A percentile compares a stretch with the other conserved stretches of the same genome.
phyloP scores from a whole-genome alignment of 2,113 vertebrate species.

The Hippocampus comes region DNA sequence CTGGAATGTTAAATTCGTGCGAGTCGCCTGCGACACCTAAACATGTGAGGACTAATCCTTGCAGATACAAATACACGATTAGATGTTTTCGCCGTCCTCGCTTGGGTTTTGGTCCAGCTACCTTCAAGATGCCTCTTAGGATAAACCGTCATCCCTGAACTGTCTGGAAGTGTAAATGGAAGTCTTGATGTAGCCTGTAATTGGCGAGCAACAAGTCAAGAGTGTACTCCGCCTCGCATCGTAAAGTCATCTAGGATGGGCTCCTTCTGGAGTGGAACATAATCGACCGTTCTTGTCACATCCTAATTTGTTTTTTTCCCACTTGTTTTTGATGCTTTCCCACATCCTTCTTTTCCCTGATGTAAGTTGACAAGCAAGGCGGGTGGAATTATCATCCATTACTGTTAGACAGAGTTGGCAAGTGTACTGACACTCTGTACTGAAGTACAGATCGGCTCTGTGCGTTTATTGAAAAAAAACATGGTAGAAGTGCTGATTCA shows the following conservation, averaged over 20 bases:
- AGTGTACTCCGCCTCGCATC: no score
- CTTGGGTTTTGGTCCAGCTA: no score
- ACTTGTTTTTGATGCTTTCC: no score
- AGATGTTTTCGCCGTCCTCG: no score
- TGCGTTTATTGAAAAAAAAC: not conserved
- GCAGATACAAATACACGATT: not conserved
- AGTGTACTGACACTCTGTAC: not conserved
- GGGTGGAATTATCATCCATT: not conserved
- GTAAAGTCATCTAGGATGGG: no score
- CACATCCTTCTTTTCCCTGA: not conserved
- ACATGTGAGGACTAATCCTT: conserved; percentile 16
- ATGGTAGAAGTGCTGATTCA: not conserved
- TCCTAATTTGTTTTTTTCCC: no score
- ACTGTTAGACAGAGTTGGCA: not conserved
- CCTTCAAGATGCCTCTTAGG: not conserved
- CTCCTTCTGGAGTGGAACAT: no score
- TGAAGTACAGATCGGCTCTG: not conserved
- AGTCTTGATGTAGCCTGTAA: no score
- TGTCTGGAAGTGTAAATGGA: no score
- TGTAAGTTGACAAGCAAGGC: not conserved
- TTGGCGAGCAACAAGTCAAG: no score
- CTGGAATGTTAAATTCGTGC: conserved; percentile 50
- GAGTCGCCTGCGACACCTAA: conserved; percentile 14
- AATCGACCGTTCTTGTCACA: no score
- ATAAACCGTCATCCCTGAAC: not conserved